Conservation (phyloP, 1,140 invertebrate genomes). For the Bombyx mori region ASM3026992v2 NC_085125.1:7852001-7852500, state of each 20-base stretch:
- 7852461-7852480: conserved; percentile 31
- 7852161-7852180: conserved; percentile 4
- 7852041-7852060: not conserved
- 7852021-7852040: not conserved
- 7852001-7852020: conserved; percentile 13
- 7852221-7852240: not conserved
- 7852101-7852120: conserved; percentile 1
- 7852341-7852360: conserved; percentile 72
- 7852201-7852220: conserved; percentile 5
- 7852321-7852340: conserved; percentile 31
- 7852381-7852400: conserved; percentile 38
- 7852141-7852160: conserved; percentile 2
- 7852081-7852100: conserved; percentile 9
- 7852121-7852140: conserved; percentile 3
- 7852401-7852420: conserved; percentile 56
- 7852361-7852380: conserved; percentile 25
- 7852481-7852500: conserved; percentile 57
- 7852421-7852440: conserved; percentile 69
- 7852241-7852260: conserved; percentile 4
- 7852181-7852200: conserved; percentile 2
- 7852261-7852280: conserved; percentile 3
- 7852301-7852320: conserved; percentile 15
- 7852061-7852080: conserved; percentile 2
- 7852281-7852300: conserved; percentile 5
- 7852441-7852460: conserved; percentile 68